Evolutionary conservation across 2,113 vertebrate species (phyloP), one percentile per base, ranked within the genome.

Genomic region (Lethenteron camtschaticum): DNA sequence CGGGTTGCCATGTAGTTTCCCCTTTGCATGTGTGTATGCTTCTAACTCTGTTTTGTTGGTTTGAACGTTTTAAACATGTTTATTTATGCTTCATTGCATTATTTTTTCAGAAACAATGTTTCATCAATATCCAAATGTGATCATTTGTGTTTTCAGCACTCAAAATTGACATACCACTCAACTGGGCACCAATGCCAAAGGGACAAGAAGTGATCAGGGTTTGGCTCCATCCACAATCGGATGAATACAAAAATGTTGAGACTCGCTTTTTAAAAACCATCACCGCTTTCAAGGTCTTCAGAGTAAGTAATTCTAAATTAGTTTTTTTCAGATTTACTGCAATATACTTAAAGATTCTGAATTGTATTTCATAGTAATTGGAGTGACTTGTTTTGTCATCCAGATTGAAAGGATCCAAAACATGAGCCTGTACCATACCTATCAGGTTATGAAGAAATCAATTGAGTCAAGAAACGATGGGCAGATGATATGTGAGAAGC

Each of bases 331-430:
- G 24, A 24, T 66, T 41, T 41, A 41, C 63, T 66, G n/a, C n/a
- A 66, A 66, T n/a, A 24, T 66, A 11, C 24, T 9, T 66, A 16
- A 66, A n/a, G 16, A 11, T 66, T 66, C 24, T 9, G 41, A 41
- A 41, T 41, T 41, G 41, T 41, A 41, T 41, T 41, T 41, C 5
- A 41, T 41, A 41, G 41, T 41, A 41, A 41, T 41, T 41, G 41
- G 41, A 41, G 41, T 41, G 41, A 41, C 41, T 41, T 41, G 41
- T 3, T 11, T 66, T 66, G n/a, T 24, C 13, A 14, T 63, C 13
- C 59, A 66, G 63, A 66, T 66, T 66, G 63, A 66, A 66, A 66
- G 63, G 63, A 66, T 66, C 9, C 63, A 66, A 11, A 66, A 66
- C 10, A 11, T 24, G 24, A 66, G 24, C n/a, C 63, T 66, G n/a